Evolutionary conservation across 2,113 vertebrate species (phyloP).

Genomic region (Stomatorhinus ivindoensis): DNA sequence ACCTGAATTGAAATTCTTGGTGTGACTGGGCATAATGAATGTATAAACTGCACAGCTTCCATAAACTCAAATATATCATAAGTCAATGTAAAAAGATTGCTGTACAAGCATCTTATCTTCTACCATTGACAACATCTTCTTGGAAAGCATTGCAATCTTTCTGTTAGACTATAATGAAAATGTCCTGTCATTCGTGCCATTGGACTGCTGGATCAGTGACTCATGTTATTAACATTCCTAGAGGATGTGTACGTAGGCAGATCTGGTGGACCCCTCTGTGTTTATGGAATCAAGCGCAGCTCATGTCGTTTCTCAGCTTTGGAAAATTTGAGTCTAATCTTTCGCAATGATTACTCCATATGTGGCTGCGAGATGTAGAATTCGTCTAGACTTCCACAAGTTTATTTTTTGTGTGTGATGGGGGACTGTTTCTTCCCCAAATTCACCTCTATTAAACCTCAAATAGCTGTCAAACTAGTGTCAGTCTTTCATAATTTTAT

Average conservation of each 20-base stretch:
- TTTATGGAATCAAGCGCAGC: slow-evolving; percentile 30
- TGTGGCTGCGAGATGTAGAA: slow-evolving; percentile 24
- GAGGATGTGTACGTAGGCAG: slow-evolving; percentile 30
- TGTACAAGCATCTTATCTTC: neutral
- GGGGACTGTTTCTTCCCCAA: neutral
- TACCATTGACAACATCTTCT: slow-evolving; percentile 7
- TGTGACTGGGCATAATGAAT: neutral
- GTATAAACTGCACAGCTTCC: neutral
- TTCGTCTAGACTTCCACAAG: slow-evolving; percentile 39
- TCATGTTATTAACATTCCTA: slow-evolving; percentile 38
- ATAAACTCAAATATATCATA: neutral
- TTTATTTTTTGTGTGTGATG: neutral
- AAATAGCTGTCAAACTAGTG: neutral
- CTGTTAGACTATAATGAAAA: slow-evolving; percentile 14
- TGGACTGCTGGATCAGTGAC: slow-evolving; percentile 23
- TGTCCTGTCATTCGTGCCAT: slow-evolving; percentile 39
- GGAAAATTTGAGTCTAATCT: slow-evolving; percentile 52
- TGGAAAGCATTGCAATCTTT: slow-evolving; percentile 1
- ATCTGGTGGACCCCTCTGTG: slow-evolving; percentile 27
- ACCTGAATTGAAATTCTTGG: neutral
- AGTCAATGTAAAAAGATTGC: neutral
- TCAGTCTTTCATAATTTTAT: neutral
- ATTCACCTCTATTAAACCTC: neutral
- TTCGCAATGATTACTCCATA: slow-evolving; percentile 21
- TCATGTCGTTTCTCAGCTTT: slow-evolving; percentile 29